phyloP scores from a whole-genome alignment of 2,113 vertebrate species.

The Ammodytes dubius region DNA sequence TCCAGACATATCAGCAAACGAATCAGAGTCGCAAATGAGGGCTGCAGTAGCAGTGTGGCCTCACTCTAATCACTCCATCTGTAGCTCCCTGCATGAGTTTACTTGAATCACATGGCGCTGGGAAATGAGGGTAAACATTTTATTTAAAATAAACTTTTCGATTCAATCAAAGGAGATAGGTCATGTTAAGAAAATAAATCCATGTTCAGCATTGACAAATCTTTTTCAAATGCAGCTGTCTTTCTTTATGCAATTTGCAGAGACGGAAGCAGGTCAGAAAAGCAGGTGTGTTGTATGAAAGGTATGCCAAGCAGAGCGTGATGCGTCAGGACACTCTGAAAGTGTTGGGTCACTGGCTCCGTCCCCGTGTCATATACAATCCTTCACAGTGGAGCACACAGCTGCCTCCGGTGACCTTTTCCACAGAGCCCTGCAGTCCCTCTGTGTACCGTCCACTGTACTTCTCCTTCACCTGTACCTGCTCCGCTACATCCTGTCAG shows the following conservation, averaged over 20 bases:
- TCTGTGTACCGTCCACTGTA: constrained; percentile 26
- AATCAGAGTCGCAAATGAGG: not conserved
- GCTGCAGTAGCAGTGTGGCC: constrained; percentile 6
- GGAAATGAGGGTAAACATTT: constrained; percentile 5
- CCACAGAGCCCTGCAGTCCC: constrained; percentile 50
- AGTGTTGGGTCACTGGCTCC: constrained; percentile 70
- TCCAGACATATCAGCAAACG: constrained; percentile 34
- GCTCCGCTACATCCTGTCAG: constrained; percentile 63
- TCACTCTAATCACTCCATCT: constrained; percentile 9
- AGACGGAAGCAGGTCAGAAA: constrained; percentile 47
- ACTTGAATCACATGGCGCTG: constrained; percentile 15
- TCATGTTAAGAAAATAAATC: not conserved
- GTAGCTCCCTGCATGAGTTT: constrained; percentile 1
- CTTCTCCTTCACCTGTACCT: constrained; percentile 65
- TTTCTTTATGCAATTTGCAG: constrained; percentile 7
- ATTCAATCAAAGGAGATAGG: not conserved
- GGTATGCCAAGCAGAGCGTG: constrained; percentile 50
- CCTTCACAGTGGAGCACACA: constrained; percentile 67
- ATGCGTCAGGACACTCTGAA: constrained; percentile 54
- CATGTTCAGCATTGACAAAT: constrained; percentile 2
- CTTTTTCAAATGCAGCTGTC: not conserved
- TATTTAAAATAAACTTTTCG: constrained; percentile 10
- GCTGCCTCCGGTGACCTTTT: constrained; percentile 70
- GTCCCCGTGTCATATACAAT: constrained; percentile 72
- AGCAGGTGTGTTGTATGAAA: constrained; percentile 56